Conservation (phyloP, 2,888 invertebrate species). For the Cylloceria caligata region DNA sequence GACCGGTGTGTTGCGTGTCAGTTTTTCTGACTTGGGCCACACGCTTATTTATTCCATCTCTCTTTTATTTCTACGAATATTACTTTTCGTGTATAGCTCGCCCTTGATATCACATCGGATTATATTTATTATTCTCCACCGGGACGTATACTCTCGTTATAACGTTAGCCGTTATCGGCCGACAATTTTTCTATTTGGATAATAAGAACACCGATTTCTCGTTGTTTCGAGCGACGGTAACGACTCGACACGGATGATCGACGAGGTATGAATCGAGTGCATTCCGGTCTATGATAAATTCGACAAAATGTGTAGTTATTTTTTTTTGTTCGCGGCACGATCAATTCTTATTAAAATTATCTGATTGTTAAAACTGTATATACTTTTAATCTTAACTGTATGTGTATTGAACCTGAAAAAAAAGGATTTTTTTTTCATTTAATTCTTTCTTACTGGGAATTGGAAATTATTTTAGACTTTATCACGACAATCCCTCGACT, state of each 20-base stretch:
- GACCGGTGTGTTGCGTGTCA: background rate
- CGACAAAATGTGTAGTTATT: background rate
- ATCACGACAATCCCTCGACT: background rate
- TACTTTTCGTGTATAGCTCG: background rate
- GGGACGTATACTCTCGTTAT: background rate
- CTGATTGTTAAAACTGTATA: background rate
- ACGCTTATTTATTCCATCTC: conserved; percentile 9
- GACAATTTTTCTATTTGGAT: background rate
- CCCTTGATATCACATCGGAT: conserved; percentile 7
- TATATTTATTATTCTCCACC: background rate
- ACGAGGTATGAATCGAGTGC: conserved; percentile 16
- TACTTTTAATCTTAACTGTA: background rate
- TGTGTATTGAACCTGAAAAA: background rate
- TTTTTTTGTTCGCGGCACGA: background rate
- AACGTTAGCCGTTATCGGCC: background rate
- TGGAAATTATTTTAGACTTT: background rate
- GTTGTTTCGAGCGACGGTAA: background rate
- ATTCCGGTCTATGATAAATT: conserved; percentile 10
- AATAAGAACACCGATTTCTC: background rate
- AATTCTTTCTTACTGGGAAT: background rate
- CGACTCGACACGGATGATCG: conserved; percentile 6
- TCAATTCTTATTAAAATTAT: background rate
- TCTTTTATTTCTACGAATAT: conserved; percentile 4
- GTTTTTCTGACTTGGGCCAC: background rate
- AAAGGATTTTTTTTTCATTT: background rate